Percentiles rank a stretch among this genome's conserved stretches.
Conservation (phyloP, 2,113 vertebrate genomes). For the Mixornis gularis region DNA sequence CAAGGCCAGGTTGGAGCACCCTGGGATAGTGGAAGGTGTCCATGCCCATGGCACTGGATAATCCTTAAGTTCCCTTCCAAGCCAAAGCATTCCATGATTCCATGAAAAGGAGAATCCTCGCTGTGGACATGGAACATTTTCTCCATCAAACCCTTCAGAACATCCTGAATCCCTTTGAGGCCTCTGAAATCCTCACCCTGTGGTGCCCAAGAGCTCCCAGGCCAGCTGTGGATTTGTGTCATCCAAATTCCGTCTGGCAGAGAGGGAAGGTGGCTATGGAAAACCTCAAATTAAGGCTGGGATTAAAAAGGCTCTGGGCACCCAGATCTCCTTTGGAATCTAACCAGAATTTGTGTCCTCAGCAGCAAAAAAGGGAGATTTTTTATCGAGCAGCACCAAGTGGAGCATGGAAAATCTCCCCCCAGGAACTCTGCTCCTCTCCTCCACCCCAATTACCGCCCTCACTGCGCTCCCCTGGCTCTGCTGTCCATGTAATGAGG, state of each 20-base stretch:
- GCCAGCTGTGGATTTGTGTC: background rate
- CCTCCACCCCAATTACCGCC: background rate
- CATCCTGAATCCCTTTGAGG: background rate
- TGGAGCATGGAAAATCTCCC: background rate
- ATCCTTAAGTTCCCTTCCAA: accelerated
- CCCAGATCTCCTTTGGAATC: background rate
- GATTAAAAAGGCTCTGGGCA: background rate
- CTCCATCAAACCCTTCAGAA: background rate
- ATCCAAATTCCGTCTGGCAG: accelerated
- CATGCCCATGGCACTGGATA: background rate
- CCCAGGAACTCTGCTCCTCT: background rate
- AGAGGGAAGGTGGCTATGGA: background rate
- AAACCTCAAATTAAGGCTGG: background rate
- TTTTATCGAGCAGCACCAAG: background rate
- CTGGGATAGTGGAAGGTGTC: accelerated
- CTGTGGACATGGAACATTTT: accelerated
- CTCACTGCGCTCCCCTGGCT: background rate
- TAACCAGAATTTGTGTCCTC: background rate
- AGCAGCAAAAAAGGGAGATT: background rate
- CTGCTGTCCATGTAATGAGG: background rate
- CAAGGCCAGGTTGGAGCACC: accelerated
- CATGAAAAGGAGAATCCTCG: background rate
- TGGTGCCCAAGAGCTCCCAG: background rate
- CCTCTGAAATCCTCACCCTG: background rate
- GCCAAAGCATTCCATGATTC: background rate